These are phyloP conservation scores for Caenorhabditis wallacei DNA, from an alignment of 2,888 invertebrate genomes.

Conservation along the genomic window DNA sequence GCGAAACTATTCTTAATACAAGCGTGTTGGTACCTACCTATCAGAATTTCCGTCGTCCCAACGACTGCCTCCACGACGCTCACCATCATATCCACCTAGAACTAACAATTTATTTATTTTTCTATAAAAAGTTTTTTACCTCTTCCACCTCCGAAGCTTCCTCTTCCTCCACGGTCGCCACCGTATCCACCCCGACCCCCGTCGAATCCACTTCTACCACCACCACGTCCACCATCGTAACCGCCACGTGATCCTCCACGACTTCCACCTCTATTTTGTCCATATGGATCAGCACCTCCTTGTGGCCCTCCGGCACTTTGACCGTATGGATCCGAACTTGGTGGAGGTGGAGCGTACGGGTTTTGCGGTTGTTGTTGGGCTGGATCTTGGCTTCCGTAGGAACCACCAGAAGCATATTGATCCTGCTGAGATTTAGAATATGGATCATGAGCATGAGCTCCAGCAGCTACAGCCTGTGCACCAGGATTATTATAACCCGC, in stretches of 20 bases:
- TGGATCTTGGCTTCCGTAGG: slow-evolving; percentile 35
- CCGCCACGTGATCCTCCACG: slow-evolving; percentile 49
- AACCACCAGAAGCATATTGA: slow-evolving; percentile 38
- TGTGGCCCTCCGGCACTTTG: slow-evolving; percentile 19
- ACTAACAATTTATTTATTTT: background rate
- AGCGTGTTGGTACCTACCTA: slow-evolving; percentile 30
- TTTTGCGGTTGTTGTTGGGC: slow-evolving; percentile 43
- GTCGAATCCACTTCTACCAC: slow-evolving; percentile 47
- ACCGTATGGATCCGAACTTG: slow-evolving; percentile 52
- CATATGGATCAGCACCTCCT: slow-evolving; percentile 52
- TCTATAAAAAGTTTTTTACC: background rate
- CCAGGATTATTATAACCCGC: slow-evolving; percentile 44
- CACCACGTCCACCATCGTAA: slow-evolving; percentile 52
- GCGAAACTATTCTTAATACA: background rate
- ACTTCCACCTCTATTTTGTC: slow-evolving; percentile 45
- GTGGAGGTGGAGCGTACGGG: slow-evolving; percentile 55
- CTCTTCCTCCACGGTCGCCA: slow-evolving; percentile 22
- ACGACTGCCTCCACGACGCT: slow-evolving; percentile 59
- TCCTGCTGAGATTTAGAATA: slow-evolving; percentile 48
- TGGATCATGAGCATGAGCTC: slow-evolving; percentile 59
- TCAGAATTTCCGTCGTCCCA: slow-evolving; percentile 60
- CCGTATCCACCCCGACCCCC: slow-evolving; percentile 56
- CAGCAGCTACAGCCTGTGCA: slow-evolving; percentile 61
- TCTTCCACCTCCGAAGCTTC: slow-evolving; percentile 12
- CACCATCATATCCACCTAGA: slow-evolving; percentile 54